These are phyloP conservation scores for Drosophila gunungcola DNA, from an alignment of 1,140 invertebrate species.

Conservation along the genomic window DNA sequence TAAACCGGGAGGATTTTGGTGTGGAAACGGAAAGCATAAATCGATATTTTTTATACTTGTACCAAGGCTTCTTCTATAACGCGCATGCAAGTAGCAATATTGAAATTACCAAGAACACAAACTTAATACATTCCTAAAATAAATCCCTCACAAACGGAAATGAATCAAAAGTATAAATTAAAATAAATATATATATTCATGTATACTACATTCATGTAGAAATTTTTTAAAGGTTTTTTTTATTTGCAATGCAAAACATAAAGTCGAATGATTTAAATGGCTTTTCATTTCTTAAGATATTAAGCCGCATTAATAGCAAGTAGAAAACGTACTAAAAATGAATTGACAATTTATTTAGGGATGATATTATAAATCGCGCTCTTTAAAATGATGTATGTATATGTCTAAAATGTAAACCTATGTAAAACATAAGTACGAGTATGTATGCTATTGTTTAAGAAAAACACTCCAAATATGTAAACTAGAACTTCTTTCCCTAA, in stretches of 20 bases:
- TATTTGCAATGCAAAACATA: conserved; percentile 49
- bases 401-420: conserved; percentile 76
- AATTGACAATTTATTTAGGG: conserved; percentile 58
- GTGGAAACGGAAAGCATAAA: conserved; percentile 42
- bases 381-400: conserved; percentile 62
- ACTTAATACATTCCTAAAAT: conserved; percentile 66
- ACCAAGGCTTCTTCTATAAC: conserved; percentile 57
- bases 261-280: conserved; percentile 29
- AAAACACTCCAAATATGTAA: conserved; percentile 81
- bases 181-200: conserved; percentile 32
- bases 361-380: conserved; percentile 50
- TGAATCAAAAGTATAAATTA: conserved; percentile 69
- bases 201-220: conserved; percentile 31
- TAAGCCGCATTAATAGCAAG: conserved; percentile 47
- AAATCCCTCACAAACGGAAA: conserved; percentile 62
- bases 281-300: conserved; percentile 53
- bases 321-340: conserved; percentile 59
- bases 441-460: conserved; percentile 63
- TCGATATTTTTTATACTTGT: conserved; percentile 80
- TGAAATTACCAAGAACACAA: conserved; percentile 38
- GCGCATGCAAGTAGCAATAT: conserved; percentile 31
- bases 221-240: conserved; percentile 39
- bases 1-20: conserved; percentile 36
- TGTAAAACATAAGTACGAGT: conserved; percentile 77
- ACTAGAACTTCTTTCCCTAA: conserved; percentile 52